Evolutionary conservation across 2,113 vertebrate genomes (phyloP), one percentile per base, ranked within the genome.

Genomic region (Glaucidium brasilianum): DNA sequence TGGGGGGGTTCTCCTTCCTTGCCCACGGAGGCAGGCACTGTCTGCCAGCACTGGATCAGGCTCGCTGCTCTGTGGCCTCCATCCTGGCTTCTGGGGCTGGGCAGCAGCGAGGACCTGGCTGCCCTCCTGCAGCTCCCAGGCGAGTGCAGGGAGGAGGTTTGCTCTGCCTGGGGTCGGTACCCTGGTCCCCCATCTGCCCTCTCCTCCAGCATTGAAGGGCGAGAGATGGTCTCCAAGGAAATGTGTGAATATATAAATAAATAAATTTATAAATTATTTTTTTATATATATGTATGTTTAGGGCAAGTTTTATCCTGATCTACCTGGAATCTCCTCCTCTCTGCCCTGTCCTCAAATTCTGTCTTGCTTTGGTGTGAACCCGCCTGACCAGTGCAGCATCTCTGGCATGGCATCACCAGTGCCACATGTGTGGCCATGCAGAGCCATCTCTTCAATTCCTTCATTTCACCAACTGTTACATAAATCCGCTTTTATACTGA

Each of bases 401-500:
- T 45, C 49, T 45, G 66, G 55, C 84, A 67, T 0, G 0, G 81
- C 84, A 92, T 43, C 41, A 12, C 56, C 11, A 27, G 8, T 92
- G 90, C 85, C 90, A 90, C 88, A 67, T 1, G 39, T 83, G 83
- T 81, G 90, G 52, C 85, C 47, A 3, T 25, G 59, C 73, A n/a
- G 78, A 90, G 83, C 66, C 84, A 34, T 30, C 73, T 66, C 81
- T 75, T 71, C 88, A 56, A 12, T 49, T 77, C 78, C 66, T 84
- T 92, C 78, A 25, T 80, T 96, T 96, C 80, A 50, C 53, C 49
- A 92, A 81, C 87, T 58, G 96, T 96, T 96, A 96, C 95, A 97
- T 97, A 96, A 96, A 94, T 88, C 75, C 22, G 6, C 89, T 92
- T 95, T 94, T 82, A 77, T 96, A 90, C 91, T 71, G 77, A 90